Conservation (phyloP, 2,113 vertebrate species). For the Neolamprologus modestus region DNA sequence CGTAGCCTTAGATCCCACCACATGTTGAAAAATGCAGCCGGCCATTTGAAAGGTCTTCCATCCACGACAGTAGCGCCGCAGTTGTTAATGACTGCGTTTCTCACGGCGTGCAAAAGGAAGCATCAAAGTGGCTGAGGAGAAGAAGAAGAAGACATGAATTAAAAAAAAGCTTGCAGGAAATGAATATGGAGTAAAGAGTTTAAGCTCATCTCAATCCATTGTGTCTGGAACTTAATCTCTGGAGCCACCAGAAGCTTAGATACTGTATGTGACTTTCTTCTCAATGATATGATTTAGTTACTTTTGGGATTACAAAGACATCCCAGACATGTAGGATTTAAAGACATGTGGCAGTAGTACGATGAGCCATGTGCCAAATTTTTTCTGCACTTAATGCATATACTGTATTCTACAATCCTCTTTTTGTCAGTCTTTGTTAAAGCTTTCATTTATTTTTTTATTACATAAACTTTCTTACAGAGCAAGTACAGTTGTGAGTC, state of each 20-base stretch:
- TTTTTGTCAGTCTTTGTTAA: background rate
- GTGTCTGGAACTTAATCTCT: constrained; percentile 49
- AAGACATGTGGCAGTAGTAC: background rate
- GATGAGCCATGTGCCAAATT: background rate
- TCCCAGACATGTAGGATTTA: constrained; percentile 2
- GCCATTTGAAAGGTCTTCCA: constrained; percentile 22
- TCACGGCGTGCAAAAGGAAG: constrained; percentile 35
- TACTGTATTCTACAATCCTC: background rate
- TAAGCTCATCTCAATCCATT: constrained; percentile 51
- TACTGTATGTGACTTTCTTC: constrained; percentile 43
- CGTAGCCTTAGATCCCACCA: background rate
- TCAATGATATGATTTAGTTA: constrained; percentile 43
- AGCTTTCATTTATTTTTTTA: background rate
- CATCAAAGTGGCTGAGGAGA: constrained; percentile 29
- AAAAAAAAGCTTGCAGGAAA: constrained; percentile 13
- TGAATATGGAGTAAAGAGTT: constrained; percentile 42
- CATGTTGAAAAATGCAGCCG: constrained; percentile 18
- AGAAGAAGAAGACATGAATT: background rate
- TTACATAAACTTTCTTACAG: background rate
- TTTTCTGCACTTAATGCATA: background rate
- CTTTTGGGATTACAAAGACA: constrained; percentile 21
- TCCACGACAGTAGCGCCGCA: background rate
- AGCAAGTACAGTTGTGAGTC: background rate
- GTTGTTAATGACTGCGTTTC: constrained; percentile 32
- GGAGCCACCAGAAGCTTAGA: constrained; percentile 36